A percentile compares a stretch with the other conserved stretches of the same genome.
These are phyloP conservation scores for Hucho hucho DNA, from an alignment of 2,113 vertebrate genomes.

Conservation along the genomic window DNA sequence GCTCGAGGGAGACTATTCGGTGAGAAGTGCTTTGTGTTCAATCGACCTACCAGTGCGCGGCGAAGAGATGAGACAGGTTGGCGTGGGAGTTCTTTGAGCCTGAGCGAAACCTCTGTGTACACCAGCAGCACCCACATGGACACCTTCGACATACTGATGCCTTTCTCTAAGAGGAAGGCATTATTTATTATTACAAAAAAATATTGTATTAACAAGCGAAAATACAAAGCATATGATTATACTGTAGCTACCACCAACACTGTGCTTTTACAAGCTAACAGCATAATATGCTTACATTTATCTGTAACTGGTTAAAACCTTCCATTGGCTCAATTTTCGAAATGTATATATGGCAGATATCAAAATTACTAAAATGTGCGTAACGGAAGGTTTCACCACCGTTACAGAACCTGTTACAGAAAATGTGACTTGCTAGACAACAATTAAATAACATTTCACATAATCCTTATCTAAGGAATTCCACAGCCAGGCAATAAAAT, in stretches of 20 bases:
- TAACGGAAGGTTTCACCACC: no score
- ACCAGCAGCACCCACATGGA: conserved; percentile 80
- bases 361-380: no score
- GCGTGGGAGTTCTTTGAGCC: conserved; percentile 76
- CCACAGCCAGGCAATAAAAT: neutral
- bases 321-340: no score
- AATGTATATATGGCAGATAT: no score
- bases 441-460: neutral
- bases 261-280: neutral
- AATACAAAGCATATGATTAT: neutral
- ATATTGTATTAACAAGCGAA: neutral
- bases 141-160: conserved; percentile 78
- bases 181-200: neutral
- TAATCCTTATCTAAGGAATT: neutral
- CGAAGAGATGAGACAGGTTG: conserved; percentile 80
- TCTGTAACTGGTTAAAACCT: no score
- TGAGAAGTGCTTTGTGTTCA: neutral
- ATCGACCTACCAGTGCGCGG: conserved; percentile 76
- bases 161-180: conserved; percentile 67
- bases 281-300: neutral
- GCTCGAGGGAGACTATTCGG: neutral
- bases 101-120: conserved; percentile 78
- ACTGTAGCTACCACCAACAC: no score
- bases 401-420: no score
- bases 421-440: no score